Conservation (phyloP, 2,113 vertebrate genomes). For the Alaudala cheleensis region DNA sequence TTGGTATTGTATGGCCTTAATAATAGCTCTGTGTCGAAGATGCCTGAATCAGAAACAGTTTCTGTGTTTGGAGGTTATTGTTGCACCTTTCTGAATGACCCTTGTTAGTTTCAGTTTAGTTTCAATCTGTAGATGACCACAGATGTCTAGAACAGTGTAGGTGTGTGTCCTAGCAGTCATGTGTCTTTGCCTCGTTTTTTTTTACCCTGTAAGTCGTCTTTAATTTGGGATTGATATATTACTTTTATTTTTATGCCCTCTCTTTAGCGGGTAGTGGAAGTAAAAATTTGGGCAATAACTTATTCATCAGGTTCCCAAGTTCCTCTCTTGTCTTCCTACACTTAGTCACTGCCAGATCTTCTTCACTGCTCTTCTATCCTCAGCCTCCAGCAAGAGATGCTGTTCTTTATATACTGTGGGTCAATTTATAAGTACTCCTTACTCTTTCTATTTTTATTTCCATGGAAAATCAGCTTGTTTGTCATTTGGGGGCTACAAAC, state of each 20-base stretch:
- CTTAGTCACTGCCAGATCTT: not conserved
- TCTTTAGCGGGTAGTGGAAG: not conserved
- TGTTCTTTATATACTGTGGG: not conserved
- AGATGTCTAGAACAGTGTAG: not conserved
- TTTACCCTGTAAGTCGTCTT: not conserved
- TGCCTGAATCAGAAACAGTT: not conserved
- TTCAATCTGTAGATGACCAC: not conserved
- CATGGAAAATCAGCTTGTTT: not conserved
- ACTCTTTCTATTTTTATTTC: not conserved
- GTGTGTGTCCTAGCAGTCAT: not conserved
- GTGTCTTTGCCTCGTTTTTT: not conserved
- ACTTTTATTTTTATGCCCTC: not conserved
- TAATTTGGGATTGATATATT: not conserved
- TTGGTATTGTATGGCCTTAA: not conserved
- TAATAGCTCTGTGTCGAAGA: not conserved
- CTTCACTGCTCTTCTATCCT: not conserved
- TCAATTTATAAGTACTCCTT: not conserved
- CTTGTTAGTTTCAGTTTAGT: not conserved
- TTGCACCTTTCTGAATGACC: not conserved
- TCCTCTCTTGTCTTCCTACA: not conserved
- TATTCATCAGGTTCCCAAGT: not conserved
- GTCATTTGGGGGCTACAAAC: not conserved
- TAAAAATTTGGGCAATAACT: not conserved
- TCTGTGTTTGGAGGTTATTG: not conserved
- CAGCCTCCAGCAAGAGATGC: not conserved